Percentiles rank a stretch among this genome's conserved stretches.
phyloP scores from a whole-genome alignment of 1,140 invertebrate species.

The Saccostrea echinata region DNA sequence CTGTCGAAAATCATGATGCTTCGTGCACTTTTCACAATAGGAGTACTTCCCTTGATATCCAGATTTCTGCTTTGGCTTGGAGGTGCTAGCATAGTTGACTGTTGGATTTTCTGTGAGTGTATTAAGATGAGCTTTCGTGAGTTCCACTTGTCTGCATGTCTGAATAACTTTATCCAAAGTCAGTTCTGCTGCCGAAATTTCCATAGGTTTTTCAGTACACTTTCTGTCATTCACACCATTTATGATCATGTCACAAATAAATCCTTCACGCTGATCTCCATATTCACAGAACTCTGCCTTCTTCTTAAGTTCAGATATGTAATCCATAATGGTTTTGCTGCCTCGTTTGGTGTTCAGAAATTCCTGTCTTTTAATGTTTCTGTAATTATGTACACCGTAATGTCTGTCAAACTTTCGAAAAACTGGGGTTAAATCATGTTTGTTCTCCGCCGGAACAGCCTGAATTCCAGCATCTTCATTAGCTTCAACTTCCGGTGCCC shows the following conservation, averaged over 20 bases:
- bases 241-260: constrained; percentile 61
- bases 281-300: constrained; percentile 61
- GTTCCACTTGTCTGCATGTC: constrained; percentile 56
- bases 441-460: constrained; percentile 29
- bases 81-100: constrained; percentile 23
- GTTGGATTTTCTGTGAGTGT: constrained; percentile 8
- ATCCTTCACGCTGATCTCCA: constrained; percentile 54
- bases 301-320: constrained; percentile 51
- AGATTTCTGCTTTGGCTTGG: not conserved
- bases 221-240: constrained; percentile 55
- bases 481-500: constrained; percentile 35
- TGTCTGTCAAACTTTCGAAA: constrained; percentile 45
- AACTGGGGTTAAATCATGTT: constrained; percentile 39
- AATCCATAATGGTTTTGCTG: constrained; percentile 55
- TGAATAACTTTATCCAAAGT: constrained; percentile 56
- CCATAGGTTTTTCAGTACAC: constrained; percentile 61
- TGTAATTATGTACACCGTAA: constrained; percentile 56
- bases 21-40: constrained; percentile 50
- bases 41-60: constrained; percentile 1
- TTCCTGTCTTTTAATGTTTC: constrained; percentile 58
- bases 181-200: constrained; percentile 44
- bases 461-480: not conserved
- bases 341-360: constrained; percentile 54
- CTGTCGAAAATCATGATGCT: constrained; percentile 34
- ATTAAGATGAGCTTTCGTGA: constrained; percentile 53